Evolutionary conservation across 1,140 invertebrate genomes (phyloP).

Genomic region (Leptopilina clavipes): DNA sequence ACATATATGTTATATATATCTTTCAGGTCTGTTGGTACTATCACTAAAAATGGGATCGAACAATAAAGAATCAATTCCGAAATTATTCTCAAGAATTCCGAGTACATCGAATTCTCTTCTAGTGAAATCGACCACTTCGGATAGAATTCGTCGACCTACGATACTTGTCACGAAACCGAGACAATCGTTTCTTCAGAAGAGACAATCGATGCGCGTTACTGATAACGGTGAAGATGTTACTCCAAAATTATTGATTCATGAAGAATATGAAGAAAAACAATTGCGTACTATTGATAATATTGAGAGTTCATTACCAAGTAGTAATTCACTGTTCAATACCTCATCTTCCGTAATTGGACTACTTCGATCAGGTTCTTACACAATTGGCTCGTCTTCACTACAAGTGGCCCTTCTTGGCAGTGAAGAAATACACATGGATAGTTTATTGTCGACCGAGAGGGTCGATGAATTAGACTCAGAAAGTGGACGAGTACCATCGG

Average conservation of each 20-base stretch:
- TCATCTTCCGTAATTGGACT: slow-evolving; percentile 38
- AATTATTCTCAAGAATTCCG: neutral
- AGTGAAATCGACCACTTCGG: neutral
- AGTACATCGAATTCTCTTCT: neutral
- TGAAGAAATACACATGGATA: slow-evolving; percentile 53
- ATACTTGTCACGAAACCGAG: neutral
- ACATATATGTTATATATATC: too few species aligned
- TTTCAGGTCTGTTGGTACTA: too few species aligned
- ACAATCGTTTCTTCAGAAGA: slow-evolving; percentile 51
- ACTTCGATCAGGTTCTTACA: slow-evolving; percentile 44
- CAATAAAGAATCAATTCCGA: neutral
- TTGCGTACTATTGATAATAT: slow-evolving; percentile 56
- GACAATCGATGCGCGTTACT: slow-evolving; percentile 44
- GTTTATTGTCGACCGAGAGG: slow-evolving; percentile 78
- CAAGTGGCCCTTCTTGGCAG: slow-evolving; percentile 14
- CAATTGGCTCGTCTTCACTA: slow-evolving; percentile 33
- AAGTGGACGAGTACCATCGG: slow-evolving; percentile 70
- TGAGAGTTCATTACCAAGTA: slow-evolving; percentile 30
- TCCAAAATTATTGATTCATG: slow-evolving; percentile 51
- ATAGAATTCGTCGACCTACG: neutral
- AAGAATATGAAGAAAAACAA: slow-evolving; percentile 49
- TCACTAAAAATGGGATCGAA: neutral
- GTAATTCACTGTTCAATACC: slow-evolving; percentile 38
- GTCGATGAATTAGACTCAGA: slow-evolving; percentile 72
- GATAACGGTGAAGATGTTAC: slow-evolving; percentile 53